These are phyloP conservation scores for Psammodynastes pulverulentus DNA, from an alignment of 2,113 vertebrate genomes.

Conservation along the genomic window DNA sequence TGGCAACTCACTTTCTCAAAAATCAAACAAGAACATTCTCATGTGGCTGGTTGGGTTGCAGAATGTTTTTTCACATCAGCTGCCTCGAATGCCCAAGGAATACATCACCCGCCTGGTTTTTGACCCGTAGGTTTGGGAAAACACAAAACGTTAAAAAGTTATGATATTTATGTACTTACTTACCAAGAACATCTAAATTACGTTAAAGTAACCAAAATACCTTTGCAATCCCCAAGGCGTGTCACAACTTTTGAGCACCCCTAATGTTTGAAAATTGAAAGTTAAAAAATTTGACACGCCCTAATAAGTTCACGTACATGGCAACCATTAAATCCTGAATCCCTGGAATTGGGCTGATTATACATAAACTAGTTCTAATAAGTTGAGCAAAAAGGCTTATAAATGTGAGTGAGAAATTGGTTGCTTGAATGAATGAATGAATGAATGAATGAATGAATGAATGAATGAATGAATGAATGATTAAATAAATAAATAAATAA, in stretches of 20 bases:
- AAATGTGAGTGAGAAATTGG: neutral
- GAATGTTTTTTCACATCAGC: constrained; percentile 97
- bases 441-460: no score
- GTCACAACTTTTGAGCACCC: no score
- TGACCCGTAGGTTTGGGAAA: constrained; percentile 83
- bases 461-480: no score
- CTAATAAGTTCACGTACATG: neutral
- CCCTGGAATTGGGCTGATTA: neutral
- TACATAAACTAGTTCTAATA: neutral
- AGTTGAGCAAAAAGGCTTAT: neutral
- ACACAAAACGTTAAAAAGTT: no score
- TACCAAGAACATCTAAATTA: no score
- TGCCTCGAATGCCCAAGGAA: constrained; percentile 98
- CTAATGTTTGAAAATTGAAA: no score
- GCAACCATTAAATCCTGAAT: neutral
- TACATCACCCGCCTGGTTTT: constrained; percentile 98
- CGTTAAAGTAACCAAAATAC: no score
- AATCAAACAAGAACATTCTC: constrained; percentile 95
- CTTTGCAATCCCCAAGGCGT: no score
- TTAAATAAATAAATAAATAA: neutral
- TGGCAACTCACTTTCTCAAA: constrained; percentile 94
- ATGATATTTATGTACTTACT: no score
- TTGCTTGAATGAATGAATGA: no score
- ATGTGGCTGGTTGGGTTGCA: constrained; percentile 98
- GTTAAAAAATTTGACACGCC: no score